Conservation (phyloP, 2,113 vertebrate species). For the Peromyscus californicus region DNA sequence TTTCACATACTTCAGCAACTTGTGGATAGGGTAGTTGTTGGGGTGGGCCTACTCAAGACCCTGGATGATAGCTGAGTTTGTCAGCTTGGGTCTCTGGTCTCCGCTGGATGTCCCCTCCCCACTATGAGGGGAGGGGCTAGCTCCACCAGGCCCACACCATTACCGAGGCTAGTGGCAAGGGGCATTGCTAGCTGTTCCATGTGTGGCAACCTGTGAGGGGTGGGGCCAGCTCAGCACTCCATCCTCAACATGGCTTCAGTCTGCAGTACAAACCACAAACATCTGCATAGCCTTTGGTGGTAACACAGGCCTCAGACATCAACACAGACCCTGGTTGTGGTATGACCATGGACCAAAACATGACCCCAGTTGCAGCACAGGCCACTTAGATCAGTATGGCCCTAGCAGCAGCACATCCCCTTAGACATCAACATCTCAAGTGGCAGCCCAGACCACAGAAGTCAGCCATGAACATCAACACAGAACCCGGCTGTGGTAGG, state of each 20-base stretch:
- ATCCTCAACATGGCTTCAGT: not conserved
- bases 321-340: no score
- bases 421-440: no score
- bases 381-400: no score
- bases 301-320: not conserved
- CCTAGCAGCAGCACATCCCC: no score
- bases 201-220: no score
- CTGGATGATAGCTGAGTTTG: not conserved
- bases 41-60: not conserved
- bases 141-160: not conserved
- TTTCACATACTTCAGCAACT: not conserved
- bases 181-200: not conserved
- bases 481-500: no score
- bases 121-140: not conserved
- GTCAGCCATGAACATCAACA: no score
- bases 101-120: not conserved
- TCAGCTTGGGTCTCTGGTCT: not conserved
- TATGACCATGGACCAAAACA: no score
- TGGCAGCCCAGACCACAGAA: no score
- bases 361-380: no score
- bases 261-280: not conserved
- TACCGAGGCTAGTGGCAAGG: rapidly evolving
- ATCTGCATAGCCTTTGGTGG: not conserved
- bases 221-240: no score
- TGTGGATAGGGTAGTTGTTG: not conserved